phyloP scores from a whole-genome alignment of 2,797 vertebrate genomes.

The Pipistrellus pipistrellus region DNA sequence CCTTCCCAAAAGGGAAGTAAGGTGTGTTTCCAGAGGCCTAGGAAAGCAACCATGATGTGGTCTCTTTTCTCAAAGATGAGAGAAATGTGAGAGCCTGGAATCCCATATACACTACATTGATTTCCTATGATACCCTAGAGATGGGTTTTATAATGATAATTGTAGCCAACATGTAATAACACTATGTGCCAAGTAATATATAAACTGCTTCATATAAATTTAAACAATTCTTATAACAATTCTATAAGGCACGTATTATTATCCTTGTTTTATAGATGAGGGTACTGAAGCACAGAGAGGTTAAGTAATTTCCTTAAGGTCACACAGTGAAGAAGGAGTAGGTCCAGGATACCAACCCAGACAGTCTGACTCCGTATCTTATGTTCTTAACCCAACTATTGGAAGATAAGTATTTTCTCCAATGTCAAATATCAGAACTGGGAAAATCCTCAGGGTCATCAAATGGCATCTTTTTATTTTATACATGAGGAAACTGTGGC shows the following conservation, averaged over 20 bases:
- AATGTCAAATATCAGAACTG: background rate
- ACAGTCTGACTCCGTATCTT: background rate
- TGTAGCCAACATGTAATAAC: conserved; percentile 21
- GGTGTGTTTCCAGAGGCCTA: background rate
- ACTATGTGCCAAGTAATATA: background rate
- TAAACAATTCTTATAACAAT: conserved; percentile 28
- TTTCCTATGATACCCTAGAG: background rate
- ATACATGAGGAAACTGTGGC: background rate
- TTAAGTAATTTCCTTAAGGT: conserved; percentile 24
- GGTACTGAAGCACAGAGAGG: conserved; percentile 5
- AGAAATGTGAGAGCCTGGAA: background rate
- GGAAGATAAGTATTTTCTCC: background rate
- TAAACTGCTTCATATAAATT: conserved; percentile 26
- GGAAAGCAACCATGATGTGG: background rate
- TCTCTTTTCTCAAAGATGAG: conserved; percentile 24
- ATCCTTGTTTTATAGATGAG: conserved; percentile 25
- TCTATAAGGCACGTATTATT: conserved; percentile 1
- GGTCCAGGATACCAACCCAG: background rate
- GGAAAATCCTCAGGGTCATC: background rate
- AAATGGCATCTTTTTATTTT: conserved; percentile 12
- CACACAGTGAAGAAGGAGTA: background rate
- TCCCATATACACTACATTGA: background rate
- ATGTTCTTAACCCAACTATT: conserved; percentile 11
- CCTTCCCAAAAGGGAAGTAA: background rate
- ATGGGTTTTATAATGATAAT: conserved; percentile 24